Evolutionary conservation across 2,113 vertebrate species (phyloP), one percentile per base, ranked within the genome.

Genomic region (Amphiprion ocellaris): DNA sequence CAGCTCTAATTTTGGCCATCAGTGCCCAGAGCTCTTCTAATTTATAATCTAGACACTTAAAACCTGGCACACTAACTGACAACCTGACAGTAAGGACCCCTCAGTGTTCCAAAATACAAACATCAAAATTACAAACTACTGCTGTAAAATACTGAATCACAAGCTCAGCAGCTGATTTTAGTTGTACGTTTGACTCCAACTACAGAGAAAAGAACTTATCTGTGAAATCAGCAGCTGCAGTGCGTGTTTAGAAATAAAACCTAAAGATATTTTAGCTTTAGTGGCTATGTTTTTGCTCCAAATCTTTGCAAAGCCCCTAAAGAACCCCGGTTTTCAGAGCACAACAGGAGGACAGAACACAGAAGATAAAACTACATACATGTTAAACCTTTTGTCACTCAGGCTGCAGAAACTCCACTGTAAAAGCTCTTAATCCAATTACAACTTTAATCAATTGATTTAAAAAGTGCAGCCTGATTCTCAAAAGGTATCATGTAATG

Each of bases 281-380:
- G 23, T 37, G 30, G 14, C n/a, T 53, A 46, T 15, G 0, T 6
- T 49, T 49, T 5, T 7, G 26, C 72, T 61, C 50, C 24, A 49
- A 52, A 78, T 52, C 41, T 9, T 17, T 37, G 2, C 52, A 83
- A 17, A 81, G 2, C 70, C 70, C 73, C 26, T 65, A 66, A 84
- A 86, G 61, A 73, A 30, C 17, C 21, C 70, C 56, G 0, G 24
- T 41, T 33, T 71, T 55, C 64, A 72, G 23, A 64, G 49, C n/a
- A 55, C 46, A 59, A 73, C 14, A 15, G 17, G 11, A 71, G 8
- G 14, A 76, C 23, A 73, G 16, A 78, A 26, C 26, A 26, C 26
- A 26, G 26, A 26, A 26, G 26, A 26, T 26, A 26, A 26, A 26
- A 26, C 21, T 26, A 26, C 26, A 26, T 26, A 26, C 26, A 26